Evolutionary conservation across 2,113 vertebrate species (phyloP).

Genomic region (Cairina moschata): DNA sequence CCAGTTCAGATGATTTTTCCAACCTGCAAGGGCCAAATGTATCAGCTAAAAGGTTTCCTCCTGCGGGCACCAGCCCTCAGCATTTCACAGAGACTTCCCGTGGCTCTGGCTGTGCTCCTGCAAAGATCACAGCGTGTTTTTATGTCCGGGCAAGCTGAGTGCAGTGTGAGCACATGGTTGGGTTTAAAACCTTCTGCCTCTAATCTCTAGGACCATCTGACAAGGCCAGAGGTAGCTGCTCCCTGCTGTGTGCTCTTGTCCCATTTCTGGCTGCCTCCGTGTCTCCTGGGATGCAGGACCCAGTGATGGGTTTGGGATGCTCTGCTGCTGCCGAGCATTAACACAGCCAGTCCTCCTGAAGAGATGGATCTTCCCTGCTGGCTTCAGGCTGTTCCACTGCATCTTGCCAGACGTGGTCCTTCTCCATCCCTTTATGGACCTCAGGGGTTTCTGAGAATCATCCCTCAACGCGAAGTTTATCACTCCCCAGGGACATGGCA

Average conservation of each 20-base stretch:
- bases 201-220: neutral
- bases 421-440: neutral
- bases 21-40: neutral
- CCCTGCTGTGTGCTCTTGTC: rapidly evolving
- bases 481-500: neutral
- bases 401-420: neutral
- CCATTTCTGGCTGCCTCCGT: neutral
- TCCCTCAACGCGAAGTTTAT: neutral
- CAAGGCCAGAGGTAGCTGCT: rapidly evolving
- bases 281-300: neutral
- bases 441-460: neutral
- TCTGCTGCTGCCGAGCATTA: rapidly evolving
- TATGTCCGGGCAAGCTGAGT: rapidly evolving
- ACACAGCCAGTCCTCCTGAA: neutral
- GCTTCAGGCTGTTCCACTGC: neutral
- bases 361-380: neutral
- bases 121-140: rapidly evolving
- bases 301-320: neutral
- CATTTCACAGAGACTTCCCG: neutral
- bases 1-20: neutral
- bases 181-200: neutral
- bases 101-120: neutral
- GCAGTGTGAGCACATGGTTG: neutral
- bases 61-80: rapidly evolving
- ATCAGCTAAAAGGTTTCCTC: neutral